phyloP scores from a whole-genome alignment of 2,888 invertebrate genomes.

The Sycophila texana region DNA sequence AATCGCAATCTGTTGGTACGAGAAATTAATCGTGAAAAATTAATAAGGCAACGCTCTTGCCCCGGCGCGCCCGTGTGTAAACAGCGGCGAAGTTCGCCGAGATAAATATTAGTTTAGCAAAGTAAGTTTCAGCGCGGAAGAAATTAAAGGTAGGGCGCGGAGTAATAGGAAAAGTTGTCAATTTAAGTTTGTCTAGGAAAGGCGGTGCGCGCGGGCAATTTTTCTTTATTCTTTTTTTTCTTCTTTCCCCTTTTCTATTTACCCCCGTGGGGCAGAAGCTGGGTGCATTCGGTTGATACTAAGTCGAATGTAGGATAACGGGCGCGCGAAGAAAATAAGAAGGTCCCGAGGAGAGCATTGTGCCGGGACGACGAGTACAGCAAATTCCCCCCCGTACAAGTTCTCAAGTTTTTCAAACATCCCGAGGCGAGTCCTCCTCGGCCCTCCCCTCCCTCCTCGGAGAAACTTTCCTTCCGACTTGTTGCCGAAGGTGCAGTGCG shows the following conservation, averaged over 20 bases:
- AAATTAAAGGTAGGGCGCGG: background rate
- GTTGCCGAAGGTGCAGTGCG: conserved; percentile 53
- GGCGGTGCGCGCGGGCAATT: background rate
- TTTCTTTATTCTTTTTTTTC: background rate
- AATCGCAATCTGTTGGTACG: background rate
- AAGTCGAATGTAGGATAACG: conserved; percentile 22
- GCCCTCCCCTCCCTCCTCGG: conserved; percentile 18
- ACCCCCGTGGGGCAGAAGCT: background rate
- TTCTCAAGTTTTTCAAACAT: conserved; percentile 61
- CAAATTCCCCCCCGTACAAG: conserved; percentile 52
- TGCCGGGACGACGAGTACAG: conserved; percentile 51
- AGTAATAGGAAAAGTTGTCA: conserved; percentile 53
- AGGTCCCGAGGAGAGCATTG: background rate
- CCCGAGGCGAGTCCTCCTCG: conserved; percentile 55
- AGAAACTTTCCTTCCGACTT: conserved; percentile 59
- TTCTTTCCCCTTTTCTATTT: background rate
- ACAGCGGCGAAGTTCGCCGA: background rate
- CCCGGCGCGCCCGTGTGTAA: background rate
- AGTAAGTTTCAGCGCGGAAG: conserved; percentile 14
- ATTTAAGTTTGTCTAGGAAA: conserved; percentile 34
- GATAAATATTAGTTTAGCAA: conserved; percentile 29
- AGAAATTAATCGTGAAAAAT: conserved; percentile 17
- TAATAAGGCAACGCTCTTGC: background rate
- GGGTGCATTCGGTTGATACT: conserved; percentile 28
- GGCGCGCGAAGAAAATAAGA: conserved; percentile 18